Conservation (phyloP, 2,888 invertebrate genomes). For the Allygus modestus region DNA sequence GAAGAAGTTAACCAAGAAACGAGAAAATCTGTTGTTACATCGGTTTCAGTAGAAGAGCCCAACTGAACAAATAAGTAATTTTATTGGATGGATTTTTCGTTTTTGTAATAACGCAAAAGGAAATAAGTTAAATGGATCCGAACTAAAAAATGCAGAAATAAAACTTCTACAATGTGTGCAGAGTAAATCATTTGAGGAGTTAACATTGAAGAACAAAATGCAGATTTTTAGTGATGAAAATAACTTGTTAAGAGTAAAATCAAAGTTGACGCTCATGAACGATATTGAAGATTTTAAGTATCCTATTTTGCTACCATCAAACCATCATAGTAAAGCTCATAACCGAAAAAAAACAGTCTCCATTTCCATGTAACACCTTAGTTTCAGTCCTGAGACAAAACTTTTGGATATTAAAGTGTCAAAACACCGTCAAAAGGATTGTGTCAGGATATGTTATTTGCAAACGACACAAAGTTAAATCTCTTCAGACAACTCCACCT, state of each 20-base stretch:
- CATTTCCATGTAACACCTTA: slow-evolving; percentile 57
- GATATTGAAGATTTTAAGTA: slow-evolving; percentile 32
- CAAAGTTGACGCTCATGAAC: slow-evolving; percentile 25
- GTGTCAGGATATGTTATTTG: slow-evolving; percentile 64
- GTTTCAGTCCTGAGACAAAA: slow-evolving; percentile 58
- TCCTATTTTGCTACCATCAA: slow-evolving; percentile 55
- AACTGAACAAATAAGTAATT: neutral
- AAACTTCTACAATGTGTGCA: slow-evolving; percentile 23
- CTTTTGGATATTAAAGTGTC: slow-evolving; percentile 64
- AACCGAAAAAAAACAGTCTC: neutral
- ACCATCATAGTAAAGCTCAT: slow-evolving; percentile 29
- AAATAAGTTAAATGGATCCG: neutral
- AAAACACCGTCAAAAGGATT: slow-evolving; percentile 41
- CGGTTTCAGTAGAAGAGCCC: neutral
- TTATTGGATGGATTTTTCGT: slow-evolving; percentile 24
- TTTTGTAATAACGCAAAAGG: neutral
- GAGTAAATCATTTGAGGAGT: neutral
- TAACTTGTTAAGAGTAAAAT: slow-evolving; percentile 36
- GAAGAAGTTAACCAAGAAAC: slow-evolving; percentile 47
- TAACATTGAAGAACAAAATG: neutral
- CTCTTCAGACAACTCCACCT: slow-evolving; percentile 66
- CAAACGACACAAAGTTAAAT: slow-evolving; percentile 67
- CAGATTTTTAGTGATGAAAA: neutral
- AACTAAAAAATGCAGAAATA: slow-evolving; percentile 9
- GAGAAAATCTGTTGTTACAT: slow-evolving; percentile 20